Evolutionary conservation across 2,888 invertebrate species (phyloP).

Genomic region (Ectemnius cavifrons): DNA sequence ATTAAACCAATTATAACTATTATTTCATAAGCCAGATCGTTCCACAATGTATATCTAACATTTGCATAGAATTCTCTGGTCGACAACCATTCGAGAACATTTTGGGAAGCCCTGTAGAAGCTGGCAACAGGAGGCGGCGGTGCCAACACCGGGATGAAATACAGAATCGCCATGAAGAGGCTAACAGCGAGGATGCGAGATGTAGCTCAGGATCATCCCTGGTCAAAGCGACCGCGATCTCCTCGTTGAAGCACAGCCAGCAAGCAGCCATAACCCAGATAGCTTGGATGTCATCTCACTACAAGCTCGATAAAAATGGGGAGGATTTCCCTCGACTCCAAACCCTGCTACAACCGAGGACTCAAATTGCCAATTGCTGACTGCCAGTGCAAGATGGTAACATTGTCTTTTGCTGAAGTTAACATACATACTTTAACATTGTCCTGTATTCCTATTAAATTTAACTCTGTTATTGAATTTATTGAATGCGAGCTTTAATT

Average conservation of each 20-base stretch:
- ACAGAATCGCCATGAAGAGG: conserved; percentile 78
- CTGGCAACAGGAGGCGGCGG: too few relatives aligned
- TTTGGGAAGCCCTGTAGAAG: too few relatives aligned
- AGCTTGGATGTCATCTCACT: conserved; percentile 84
- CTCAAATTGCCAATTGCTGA: conserved; percentile 82
- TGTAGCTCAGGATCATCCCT: conserved; percentile 80
- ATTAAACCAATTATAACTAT: too few relatives aligned
- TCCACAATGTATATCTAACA: too few relatives aligned
- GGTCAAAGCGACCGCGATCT: conserved; percentile 82
- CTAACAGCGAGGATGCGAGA: conserved; percentile 86
- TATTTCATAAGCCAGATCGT: too few relatives aligned
- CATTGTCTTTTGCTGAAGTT: conserved; percentile 85
- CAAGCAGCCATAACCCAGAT: conserved; percentile 83
- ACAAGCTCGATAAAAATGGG: conserved; percentile 82
- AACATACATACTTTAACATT: conserved; percentile 56
- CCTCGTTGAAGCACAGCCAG: conserved; percentile 83
- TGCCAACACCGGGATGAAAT: not conserved
- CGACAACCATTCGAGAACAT: too few relatives aligned
- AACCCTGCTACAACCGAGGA: conserved; percentile 71
- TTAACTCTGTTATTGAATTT: conserved; percentile 46
- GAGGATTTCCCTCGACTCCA: conserved; percentile 76
- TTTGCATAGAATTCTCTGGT: too few relatives aligned
- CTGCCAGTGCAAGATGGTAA: conserved; percentile 84
- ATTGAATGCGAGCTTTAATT: not conserved
- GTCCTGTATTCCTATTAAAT: not conserved